Evolutionary conservation across 2,888 invertebrate genomes (phyloP), one percentile per base, ranked within the genome.

Genomic region (Beris chalybata): DNA sequence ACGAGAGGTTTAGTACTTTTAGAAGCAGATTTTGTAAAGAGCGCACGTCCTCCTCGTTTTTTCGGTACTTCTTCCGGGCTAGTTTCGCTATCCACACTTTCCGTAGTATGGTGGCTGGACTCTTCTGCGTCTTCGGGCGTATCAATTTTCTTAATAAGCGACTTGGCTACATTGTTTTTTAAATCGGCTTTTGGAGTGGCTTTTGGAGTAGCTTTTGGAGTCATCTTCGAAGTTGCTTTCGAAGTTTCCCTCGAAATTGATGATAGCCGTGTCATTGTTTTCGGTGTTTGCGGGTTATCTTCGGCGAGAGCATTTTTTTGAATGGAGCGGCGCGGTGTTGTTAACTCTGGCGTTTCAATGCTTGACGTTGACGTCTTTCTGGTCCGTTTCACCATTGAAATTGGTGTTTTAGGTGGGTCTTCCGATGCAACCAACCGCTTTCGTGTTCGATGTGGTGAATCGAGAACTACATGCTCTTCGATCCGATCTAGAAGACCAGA

Each of bases 401-500:
- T 11, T 13, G 56, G 38, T 30, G 50, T 59, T 9, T 4, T 45
- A 44, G 66, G 54, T 11, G 69, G 57, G 3, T 56, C 56, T 12
- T 6, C 22, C 13, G 32, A 38, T 6, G 54, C 9, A 4, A 4
- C 0, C 6, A n/a, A 4, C 2, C 54, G 53, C 30, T 64, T 75
- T 38, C 72, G 43, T 29, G 55, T 43, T 38, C 30, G 65, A 4
- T 32, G 57, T 9, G 76, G 74, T 3, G 75, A 74, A 66, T 74
- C 75, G 15, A 68, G 57, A 5, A 58, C 65, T 6, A 53, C 15
- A 61, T 66, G 68, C 54, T 75, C 75, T 54, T 71, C 72, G 22
- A 74, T 72, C n/a, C 72, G 66, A 32, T 75, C 75, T 30, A 76
- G 66, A 50, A 74, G 56, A 7, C 70, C 45, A 6, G 73, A 73